Conservation (phyloP, 1,140 invertebrate species). For the Pygmarrhopalites habei region DNA sequence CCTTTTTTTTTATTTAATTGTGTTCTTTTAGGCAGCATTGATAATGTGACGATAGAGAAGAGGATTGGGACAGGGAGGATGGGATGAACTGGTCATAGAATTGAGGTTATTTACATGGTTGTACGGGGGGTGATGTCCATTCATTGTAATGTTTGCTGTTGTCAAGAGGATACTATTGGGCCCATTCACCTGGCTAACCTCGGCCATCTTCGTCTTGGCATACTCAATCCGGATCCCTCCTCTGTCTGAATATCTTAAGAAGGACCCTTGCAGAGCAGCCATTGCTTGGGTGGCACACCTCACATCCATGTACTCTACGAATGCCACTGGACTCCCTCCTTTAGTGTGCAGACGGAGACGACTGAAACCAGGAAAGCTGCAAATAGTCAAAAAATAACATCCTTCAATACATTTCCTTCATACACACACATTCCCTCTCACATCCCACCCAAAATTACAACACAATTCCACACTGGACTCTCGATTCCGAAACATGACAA, state of each 20-base stretch:
- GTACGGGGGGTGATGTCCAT: conserved; percentile 36
- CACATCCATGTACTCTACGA: conserved; percentile 93
- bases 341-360: conserved; percentile 95
- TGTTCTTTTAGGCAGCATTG: conserved; percentile 31
- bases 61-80: conserved; percentile 24
- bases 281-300: conserved; percentile 81
- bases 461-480: too few relatives aligned
- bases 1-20: neutral
- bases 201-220: conserved; percentile 94
- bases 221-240: conserved; percentile 96
- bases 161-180: conserved; percentile 35
- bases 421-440: too few relatives aligned
- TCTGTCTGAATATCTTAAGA: conserved; percentile 86
- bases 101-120: conserved; percentile 39
- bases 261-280: conserved; percentile 84
- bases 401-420: too few relatives aligned
- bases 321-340: conserved; percentile 83
- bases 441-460: too few relatives aligned
- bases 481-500: too few relatives aligned
- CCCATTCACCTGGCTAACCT: conserved; percentile 52
- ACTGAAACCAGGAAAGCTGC: conserved; percentile 91
- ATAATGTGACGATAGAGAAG: conserved; percentile 34
- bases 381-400: conserved; percentile 42
- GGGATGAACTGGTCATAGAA: conserved; percentile 30
- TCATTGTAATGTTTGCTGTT: conserved; percentile 35